Percentiles rank a stretch among this genome's conserved stretches.
Evolutionary conservation across 2,888 invertebrate genomes (phyloP).

Genomic region (Ochropleura leucogaster): DNA sequence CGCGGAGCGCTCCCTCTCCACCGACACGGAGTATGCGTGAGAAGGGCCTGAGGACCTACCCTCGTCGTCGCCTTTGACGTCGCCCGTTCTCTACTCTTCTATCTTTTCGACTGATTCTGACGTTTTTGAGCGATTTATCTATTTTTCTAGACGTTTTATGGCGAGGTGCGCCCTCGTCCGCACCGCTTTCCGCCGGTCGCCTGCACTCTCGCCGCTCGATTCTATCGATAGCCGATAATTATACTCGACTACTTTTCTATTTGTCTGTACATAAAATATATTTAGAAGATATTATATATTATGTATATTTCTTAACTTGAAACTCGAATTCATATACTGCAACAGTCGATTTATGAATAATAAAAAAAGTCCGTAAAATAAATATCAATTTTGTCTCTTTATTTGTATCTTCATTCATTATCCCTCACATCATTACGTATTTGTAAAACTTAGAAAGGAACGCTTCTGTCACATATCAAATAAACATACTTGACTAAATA

Average conservation of each 20-base stretch:
- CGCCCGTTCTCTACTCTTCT: constrained; percentile 82
- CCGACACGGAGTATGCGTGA: constrained; percentile 94
- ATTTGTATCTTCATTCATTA: constrained; percentile 68
- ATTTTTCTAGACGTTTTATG: constrained; percentile 90
- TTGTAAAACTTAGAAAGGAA: neutral
- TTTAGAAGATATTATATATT: constrained; percentile 91
- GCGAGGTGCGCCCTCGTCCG: constrained; percentile 90
- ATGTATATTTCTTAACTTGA: constrained; percentile 90
- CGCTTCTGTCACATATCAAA: neutral
- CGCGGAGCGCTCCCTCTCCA: constrained; percentile 91
- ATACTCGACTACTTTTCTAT: constrained; percentile 90
- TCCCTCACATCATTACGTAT: constrained; percentile 18
- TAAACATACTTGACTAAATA: neutral
- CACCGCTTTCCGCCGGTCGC: constrained; percentile 89
- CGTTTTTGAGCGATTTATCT: constrained; percentile 91
- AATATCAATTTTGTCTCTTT: constrained; percentile 68
- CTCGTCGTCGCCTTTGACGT: constrained; percentile 72
- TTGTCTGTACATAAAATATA: constrained; percentile 91
- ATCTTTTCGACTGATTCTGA: constrained; percentile 89
- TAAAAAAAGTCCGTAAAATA: constrained; percentile 81
- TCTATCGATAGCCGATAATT: constrained; percentile 90
- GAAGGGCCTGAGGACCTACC: constrained; percentile 72
- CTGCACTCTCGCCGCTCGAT: constrained; percentile 89
- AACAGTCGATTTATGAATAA: constrained; percentile 90
- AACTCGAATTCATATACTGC: constrained; percentile 90